Percentiles rank a stretch among this genome's conserved stretches.
These are phyloP conservation scores for Sebastes elongatus DNA, from an alignment of 2,797 vertebrate genomes.

Conservation along the genomic window DNA sequence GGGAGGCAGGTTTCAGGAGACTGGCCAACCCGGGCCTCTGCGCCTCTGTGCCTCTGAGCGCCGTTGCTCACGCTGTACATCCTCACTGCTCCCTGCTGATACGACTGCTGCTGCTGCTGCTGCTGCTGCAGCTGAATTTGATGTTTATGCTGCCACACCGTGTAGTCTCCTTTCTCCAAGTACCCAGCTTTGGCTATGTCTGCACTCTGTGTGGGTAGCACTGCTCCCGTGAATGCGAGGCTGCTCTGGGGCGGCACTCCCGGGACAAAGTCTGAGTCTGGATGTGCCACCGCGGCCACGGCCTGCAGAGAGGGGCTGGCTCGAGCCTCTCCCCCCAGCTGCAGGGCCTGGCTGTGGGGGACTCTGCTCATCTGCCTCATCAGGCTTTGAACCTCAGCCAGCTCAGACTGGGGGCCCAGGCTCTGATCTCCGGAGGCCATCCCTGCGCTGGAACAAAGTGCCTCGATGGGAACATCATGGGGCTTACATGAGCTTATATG, in stretches of 20 bases:
- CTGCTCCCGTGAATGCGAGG: constrained; percentile 78
- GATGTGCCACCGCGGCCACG: constrained; percentile 78
- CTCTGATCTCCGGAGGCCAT: constrained; percentile 85
- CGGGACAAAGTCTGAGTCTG: constrained; percentile 75
- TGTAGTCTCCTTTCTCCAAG: constrained; percentile 87
- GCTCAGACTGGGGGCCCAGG: constrained; percentile 86
- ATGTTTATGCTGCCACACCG: constrained; percentile 90
- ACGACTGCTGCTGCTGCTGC: constrained; percentile 62
- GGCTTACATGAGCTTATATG: constrained; percentile 84
- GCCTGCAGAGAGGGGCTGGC: constrained; percentile 92
- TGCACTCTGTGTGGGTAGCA: constrained; percentile 86
- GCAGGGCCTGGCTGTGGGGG: constrained; percentile 87
- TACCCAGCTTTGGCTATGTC: constrained; percentile 88
- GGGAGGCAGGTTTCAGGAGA: constrained; percentile 84
- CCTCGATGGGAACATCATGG: constrained; percentile 80
- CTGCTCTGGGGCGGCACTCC: constrained; percentile 75
- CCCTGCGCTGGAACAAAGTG: constrained; percentile 84
- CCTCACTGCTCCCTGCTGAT: constrained; percentile 87
- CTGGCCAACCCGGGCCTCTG: constrained; percentile 78
- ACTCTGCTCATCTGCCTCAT: constrained; percentile 94
- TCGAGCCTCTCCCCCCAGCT: constrained; percentile 83
- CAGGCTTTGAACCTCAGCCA: constrained; percentile 92
- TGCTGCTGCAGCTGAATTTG: constrained; percentile 75
- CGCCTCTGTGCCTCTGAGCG: constrained; percentile 72
- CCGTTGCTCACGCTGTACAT: constrained; percentile 79